phyloP scores from a whole-genome alignment of 2,113 vertebrate genomes.

The Brienomyrus longianalis region DNA sequence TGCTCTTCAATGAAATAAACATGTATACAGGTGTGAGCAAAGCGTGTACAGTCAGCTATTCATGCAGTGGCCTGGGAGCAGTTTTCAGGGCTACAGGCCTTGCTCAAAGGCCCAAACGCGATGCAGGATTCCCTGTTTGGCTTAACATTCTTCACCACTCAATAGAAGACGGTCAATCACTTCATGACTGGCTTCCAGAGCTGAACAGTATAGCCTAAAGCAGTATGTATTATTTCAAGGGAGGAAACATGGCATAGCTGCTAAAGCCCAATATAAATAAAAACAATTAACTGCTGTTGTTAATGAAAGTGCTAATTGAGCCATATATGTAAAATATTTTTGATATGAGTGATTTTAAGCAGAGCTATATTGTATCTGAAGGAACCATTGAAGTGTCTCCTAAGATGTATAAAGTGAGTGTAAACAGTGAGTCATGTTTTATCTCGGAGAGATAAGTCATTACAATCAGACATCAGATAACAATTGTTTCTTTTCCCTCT shows the following conservation, averaged over 20 bases:
- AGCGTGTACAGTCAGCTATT: neutral
- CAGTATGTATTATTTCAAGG: neutral
- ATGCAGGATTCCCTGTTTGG: neutral
- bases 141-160: neutral
- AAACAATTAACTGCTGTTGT: neutral
- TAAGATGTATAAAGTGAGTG: neutral
- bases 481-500: neutral
- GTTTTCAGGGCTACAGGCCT: neutral
- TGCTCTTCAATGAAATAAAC: neutral
- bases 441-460: neutral
- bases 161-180: neutral
- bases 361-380: neutral
- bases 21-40: neutral
- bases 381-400: neutral
- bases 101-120: neutral
- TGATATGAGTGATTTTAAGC: neutral
- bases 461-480: neutral
- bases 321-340: neutral
- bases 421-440: neutral
- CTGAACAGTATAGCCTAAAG: neutral
- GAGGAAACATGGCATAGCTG: neutral
- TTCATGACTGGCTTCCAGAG: conserved; percentile 9
- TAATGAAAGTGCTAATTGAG: neutral
- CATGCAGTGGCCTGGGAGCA: neutral
- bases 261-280: neutral